Percentiles rank a stretch among this genome's conserved stretches.
Evolutionary conservation across 2,797 vertebrate genomes (phyloP).

Genomic region (Parauchenoglanis punctatus): DNA sequence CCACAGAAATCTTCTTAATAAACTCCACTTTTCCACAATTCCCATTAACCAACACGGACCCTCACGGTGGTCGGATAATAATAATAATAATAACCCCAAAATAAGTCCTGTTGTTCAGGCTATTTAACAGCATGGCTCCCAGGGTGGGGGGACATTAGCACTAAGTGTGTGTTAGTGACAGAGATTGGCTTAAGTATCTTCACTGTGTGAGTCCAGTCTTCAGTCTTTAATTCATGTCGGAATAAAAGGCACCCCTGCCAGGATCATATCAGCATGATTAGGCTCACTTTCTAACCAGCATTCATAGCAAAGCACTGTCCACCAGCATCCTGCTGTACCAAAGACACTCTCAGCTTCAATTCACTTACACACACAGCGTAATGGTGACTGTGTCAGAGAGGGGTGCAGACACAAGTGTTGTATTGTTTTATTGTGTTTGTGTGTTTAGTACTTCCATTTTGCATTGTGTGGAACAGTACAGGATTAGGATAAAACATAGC

Average conservation of each 20-base stretch:
- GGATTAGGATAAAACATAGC: too few species aligned
- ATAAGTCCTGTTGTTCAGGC: conserved; percentile 74
- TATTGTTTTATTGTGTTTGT: conserved; percentile 58
- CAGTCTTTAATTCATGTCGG: conserved; percentile 81
- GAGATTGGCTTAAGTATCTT: conserved; percentile 82
- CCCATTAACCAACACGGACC: conserved; percentile 82
- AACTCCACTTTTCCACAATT: conserved; percentile 73
- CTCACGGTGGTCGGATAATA: conserved; percentile 67
- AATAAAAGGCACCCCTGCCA: conserved; percentile 76
- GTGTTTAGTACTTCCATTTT: conserved; percentile 15
- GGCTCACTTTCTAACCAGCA: conserved; percentile 65
- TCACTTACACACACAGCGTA: conserved; percentile 28
- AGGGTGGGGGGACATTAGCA: conserved; percentile 78
- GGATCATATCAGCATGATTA: conserved; percentile 82
- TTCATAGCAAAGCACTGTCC: conserved; percentile 67
- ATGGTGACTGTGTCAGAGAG: conserved; percentile 27
- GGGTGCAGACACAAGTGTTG: conserved; percentile 48
- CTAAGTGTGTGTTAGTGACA: conserved; percentile 78
- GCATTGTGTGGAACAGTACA: neutral
- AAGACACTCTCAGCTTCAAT: conserved; percentile 21
- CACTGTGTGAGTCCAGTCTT: conserved; percentile 74
- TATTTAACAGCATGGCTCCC: conserved; percentile 78
- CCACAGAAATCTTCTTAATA: conserved; percentile 68
- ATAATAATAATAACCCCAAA: conserved; percentile 63
- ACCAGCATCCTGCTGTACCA: conserved; percentile 24